Percentiles rank a stretch among this genome's conserved stretches.
These are phyloP conservation scores for Poicephalus meyeri DNA, from an alignment of 2,113 vertebrate species.

Conservation along the genomic window DNA sequence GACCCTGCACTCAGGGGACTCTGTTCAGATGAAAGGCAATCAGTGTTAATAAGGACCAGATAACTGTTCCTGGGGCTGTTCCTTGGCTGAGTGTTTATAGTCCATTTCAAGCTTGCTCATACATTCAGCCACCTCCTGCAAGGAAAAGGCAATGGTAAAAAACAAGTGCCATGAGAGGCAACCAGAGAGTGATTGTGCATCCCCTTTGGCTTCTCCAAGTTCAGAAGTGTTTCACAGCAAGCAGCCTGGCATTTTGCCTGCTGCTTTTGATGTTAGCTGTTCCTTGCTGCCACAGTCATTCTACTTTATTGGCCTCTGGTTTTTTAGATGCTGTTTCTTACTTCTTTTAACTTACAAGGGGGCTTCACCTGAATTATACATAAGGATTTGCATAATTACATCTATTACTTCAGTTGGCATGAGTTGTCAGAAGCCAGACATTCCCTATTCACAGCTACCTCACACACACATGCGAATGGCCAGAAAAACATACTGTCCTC, in stretches of 20 bases:
- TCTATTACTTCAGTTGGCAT: not conserved
- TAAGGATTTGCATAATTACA: not conserved
- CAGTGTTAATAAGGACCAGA: fast-evolving
- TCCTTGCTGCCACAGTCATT: not conserved
- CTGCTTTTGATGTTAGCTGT: not conserved
- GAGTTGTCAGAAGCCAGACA: not conserved
- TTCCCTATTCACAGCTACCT: not conserved
- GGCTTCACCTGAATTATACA: not conserved
- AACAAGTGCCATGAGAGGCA: not conserved
- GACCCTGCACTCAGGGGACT: fast-evolving
- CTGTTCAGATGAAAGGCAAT: not conserved
- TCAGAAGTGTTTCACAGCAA: not conserved
- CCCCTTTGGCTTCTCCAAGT: not conserved
- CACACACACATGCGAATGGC: fast-evolving
- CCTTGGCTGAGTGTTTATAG: not conserved
- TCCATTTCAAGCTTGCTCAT: not conserved
- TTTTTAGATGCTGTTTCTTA: not conserved
- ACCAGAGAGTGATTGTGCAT: fast-evolving
- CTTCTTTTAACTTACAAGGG: not conserved
- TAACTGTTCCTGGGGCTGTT: not conserved
- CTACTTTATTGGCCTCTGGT: not conserved
- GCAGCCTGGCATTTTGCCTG: not conserved
- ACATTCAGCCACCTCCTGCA: not conserved
- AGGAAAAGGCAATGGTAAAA: not conserved
- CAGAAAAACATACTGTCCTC: not conserved